Base-by-base conservation (phyloP, 2,797 vertebrate genomes). In the Siniperca undulata region DNA sequence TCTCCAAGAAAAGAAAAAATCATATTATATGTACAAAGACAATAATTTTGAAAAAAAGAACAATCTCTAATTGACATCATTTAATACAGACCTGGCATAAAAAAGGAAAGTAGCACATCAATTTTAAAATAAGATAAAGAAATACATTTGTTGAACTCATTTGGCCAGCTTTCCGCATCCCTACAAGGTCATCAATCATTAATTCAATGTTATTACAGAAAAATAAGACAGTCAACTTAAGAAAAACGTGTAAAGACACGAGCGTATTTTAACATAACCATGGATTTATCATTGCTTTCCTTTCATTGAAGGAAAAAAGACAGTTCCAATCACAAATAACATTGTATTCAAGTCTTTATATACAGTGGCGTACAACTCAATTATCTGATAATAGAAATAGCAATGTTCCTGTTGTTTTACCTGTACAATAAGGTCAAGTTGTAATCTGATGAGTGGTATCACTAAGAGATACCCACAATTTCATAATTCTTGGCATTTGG, bases 41-140 rank as follows among this genome's bases (percentile, higher is more conserved):
- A 22, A 36, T 38, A 67, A 74, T 72, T 62, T 42, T 46, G 19
- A 53, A 59, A 69, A 65, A 58, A 68, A 65, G 78, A 22, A 76
- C 40, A 48, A 76, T 61, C 56, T 86, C 70, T 80, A 82, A 77
- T 62, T 93, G 93, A 94, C 93, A 92, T 92, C 85, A 89, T 91
- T 85, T 70, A 84, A 88, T 88, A 77, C 78, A 86, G 80, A 88
- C 78, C 79, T 81, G 86, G 64, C 83, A 55, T 85, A 86, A 81
- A 40, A 82, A 76, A 65, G 3, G 19, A 69, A 89, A 60, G 58
- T 69, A 78, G 78, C 78, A 81, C 74, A 76, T 79, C 20, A 20
- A 60, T 34, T 65, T 78, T 67, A 20, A 65, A 70, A 11, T 24
- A 40, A 83, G 64, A 38, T 40, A 53, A 88, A 70, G 40, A 81